phyloP scores from a whole-genome alignment of 2,888 invertebrate species.

The Antheraea assamensis region DNA sequence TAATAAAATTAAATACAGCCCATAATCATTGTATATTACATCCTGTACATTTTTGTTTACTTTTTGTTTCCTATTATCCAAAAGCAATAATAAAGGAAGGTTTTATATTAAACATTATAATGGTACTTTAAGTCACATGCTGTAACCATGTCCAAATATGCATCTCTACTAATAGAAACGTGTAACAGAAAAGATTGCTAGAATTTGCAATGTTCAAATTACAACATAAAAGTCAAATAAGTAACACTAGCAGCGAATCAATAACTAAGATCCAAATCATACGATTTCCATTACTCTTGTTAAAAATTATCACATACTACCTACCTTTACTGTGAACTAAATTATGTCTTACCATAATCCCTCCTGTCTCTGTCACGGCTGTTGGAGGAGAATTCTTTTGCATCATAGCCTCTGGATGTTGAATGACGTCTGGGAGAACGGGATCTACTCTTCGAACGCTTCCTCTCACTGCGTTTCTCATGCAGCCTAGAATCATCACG shows the following conservation, averaged over 20 bases:
- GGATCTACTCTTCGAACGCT: conserved; percentile 55
- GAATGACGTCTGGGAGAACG: conserved; percentile 53
- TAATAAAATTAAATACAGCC: no score
- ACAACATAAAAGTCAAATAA: neutral
- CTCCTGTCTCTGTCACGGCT: conserved; percentile 46
- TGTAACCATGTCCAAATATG: no score
- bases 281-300: no score
- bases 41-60: no score
- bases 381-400: conserved; percentile 37
- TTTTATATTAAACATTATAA: no score
- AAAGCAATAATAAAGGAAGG: no score
- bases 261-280: no score
- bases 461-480: conserved; percentile 44
- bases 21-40: no score
- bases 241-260: neutral
- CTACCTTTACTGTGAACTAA: neutral
- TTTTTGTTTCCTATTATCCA: no score
- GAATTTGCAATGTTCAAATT: neutral
- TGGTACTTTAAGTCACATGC: no score
- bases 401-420: conserved; percentile 42
- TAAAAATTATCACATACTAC: neutral
- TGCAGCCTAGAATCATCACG: conserved; percentile 79
- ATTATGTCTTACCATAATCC: conserved; percentile 30
- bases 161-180: neutral
- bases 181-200: neutral